Evolutionary conservation across 2,113 vertebrate genomes (phyloP).

Genomic region (Delphinapterus leucas): DNA sequence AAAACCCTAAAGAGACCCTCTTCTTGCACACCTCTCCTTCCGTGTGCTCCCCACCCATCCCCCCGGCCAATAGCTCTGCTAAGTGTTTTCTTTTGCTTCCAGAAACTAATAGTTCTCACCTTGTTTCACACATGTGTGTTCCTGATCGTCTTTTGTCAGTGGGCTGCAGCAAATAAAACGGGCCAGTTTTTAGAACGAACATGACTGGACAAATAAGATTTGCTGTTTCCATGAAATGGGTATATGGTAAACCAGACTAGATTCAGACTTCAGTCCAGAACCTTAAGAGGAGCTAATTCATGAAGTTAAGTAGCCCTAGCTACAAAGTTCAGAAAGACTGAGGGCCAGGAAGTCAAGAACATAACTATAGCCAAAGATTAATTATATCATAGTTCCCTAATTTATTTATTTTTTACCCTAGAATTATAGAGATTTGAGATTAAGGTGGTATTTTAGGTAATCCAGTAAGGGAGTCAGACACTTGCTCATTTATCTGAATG

Average conservation of each 20-base stretch:
- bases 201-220: neutral
- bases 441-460: neutral
- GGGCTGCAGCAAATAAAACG: neutral
- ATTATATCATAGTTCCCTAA: neutral
- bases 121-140: neutral
- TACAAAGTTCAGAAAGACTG: neutral
- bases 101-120: neutral
- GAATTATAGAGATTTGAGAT: neutral
- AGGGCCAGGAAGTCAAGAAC: neutral
- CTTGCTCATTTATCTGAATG: neutral
- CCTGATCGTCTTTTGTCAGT: neutral
- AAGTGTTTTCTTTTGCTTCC: neutral
- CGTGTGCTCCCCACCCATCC: accelerated
- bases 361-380: neutral
- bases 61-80: neutral
- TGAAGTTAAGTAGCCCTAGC: neutral
- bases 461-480: neutral
- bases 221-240: neutral
- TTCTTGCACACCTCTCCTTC: neutral
- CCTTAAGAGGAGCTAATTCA: neutral
- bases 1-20: neutral
- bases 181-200: neutral
- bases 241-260: neutral
- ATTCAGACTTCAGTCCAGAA: neutral
- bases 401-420: neutral